Evolutionary conservation across 1,140 invertebrate species (phyloP).

Genomic region (Meteorus sp.): DNA sequence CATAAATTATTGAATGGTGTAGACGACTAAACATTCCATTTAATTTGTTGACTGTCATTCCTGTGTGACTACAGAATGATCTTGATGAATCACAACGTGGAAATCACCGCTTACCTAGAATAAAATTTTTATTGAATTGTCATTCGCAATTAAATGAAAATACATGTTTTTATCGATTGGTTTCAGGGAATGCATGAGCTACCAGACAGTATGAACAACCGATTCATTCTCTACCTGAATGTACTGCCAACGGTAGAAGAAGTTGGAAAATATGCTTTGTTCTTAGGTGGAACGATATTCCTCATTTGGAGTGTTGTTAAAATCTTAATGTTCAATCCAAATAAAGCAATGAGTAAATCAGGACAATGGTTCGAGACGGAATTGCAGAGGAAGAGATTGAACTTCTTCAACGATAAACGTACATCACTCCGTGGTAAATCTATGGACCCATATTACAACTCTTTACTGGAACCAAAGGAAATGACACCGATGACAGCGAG

Average conservation of each 20-base stretch:
- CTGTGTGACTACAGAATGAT: no score
- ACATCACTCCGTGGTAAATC: constrained; percentile 41
- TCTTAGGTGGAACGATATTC: constrained; percentile 61
- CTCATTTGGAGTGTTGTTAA: constrained; percentile 56
- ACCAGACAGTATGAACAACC: constrained; percentile 62
- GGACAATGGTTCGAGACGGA: constrained; percentile 45
- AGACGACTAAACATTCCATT: no score
- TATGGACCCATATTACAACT: constrained; percentile 55
- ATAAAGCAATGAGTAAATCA: constrained; percentile 8
- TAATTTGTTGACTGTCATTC: no score
- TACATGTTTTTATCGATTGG: constrained; percentile 36
- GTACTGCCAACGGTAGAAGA: constrained; percentile 66
- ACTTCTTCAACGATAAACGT: constrained; percentile 43
- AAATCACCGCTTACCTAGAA: no score
- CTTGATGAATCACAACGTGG: no score
- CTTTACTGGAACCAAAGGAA: constrained; percentile 46
- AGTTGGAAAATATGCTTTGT: constrained; percentile 62
- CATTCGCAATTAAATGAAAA: constrained; percentile 5
- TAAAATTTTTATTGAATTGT: no score
- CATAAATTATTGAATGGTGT: no score
- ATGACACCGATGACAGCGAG: constrained; percentile 25
- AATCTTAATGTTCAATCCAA: constrained; percentile 46
- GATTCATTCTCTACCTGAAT: constrained; percentile 75
- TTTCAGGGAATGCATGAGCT: constrained; percentile 71
- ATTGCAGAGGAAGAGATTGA: constrained; percentile 42